A percentile compares a stretch with the other conserved stretches of the same genome.
Conservation (phyloP, 2,797 vertebrate species). For the Squalus acanthias region DNA sequence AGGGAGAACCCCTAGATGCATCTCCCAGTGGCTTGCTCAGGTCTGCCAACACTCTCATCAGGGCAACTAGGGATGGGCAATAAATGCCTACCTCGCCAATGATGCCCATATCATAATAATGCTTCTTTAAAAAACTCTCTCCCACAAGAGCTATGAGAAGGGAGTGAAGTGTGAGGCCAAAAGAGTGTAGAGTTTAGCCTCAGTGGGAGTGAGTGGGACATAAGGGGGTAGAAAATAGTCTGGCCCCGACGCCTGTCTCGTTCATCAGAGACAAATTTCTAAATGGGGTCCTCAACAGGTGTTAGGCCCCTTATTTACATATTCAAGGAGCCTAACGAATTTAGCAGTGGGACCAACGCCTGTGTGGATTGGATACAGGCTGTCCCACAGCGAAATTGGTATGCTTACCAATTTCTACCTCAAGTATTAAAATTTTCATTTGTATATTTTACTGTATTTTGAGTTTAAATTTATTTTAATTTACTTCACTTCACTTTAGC, state of each 20-base stretch:
- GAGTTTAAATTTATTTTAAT: background rate
- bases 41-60: background rate
- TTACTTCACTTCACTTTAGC: too few species aligned
- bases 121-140: background rate
- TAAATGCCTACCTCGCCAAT: too few species aligned
- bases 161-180: background rate
- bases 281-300: background rate
- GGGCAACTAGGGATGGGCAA: too few species aligned
- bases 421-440: background rate
- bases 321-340: background rate
- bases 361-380: too few species aligned
- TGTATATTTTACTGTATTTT: background rate
- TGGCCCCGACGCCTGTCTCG: background rate
- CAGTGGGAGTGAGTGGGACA: background rate
- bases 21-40: background rate
- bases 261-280: background rate
- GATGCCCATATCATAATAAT: too few species aligned
- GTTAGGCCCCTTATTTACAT: background rate
- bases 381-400: too few species aligned
- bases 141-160: background rate
- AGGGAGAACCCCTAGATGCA: background rate
- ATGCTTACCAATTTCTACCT: too few species aligned
- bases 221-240: too few species aligned
- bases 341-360: too few species aligned
- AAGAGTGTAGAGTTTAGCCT: too few species aligned